Percentiles rank a stretch among this genome's conserved stretches.
Conservation (phyloP, 2,888 invertebrate species). For the Clistopyga incitator region DNA sequence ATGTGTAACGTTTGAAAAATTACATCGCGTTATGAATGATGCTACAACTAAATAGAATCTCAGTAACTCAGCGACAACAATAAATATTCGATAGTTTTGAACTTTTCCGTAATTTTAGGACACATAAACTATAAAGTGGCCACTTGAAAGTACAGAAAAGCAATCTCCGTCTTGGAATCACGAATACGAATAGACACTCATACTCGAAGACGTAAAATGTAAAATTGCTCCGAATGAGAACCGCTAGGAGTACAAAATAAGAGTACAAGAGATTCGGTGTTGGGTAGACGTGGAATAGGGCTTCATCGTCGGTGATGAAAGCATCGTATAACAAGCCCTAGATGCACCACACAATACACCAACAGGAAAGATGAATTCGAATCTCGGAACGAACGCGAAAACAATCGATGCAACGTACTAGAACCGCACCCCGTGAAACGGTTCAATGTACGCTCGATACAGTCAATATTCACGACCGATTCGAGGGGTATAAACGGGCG, state of each 20-base stretch:
- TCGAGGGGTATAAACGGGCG: slow-evolving; percentile 38
- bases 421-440: slow-evolving; percentile 1
- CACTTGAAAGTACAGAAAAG: too few species aligned
- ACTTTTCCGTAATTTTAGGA: too few species aligned
- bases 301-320: neutral
- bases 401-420: slow-evolving; percentile 16
- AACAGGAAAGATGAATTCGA: neutral
- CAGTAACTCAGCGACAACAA: neutral
- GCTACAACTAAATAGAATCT: neutral
- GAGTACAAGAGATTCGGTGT: neutral
- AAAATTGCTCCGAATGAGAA: neutral
- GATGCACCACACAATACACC: slow-evolving; percentile 9
- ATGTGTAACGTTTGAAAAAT: neutral
- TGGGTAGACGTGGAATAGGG: neutral
- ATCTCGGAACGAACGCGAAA: slow-evolving; percentile 25
- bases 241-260: neutral
- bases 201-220: neutral
- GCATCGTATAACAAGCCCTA: neutral
- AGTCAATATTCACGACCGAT: slow-evolving; percentile 18
- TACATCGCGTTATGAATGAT: neutral
- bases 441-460: slow-evolving; percentile 14
- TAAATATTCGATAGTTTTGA: too few species aligned
- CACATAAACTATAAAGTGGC: too few species aligned
- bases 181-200: too few species aligned
- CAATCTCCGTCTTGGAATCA: too few species aligned